Evolutionary conservation across 2,113 vertebrate genomes (phyloP).

Genomic region (Pterocles orientalis): DNA sequence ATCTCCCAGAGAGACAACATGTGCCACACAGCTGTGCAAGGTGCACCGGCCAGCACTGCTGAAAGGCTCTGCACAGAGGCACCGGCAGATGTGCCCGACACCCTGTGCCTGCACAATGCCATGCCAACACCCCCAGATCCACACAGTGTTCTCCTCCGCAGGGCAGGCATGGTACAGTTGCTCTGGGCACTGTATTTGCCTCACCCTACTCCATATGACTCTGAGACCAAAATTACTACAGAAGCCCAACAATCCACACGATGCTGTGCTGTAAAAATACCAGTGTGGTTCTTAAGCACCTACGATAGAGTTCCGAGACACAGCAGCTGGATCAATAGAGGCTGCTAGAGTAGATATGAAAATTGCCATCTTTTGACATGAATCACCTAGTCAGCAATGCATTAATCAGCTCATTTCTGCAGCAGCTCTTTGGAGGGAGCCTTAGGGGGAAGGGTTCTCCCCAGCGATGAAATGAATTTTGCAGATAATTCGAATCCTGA

Average conservation of each 20-base stretch:
- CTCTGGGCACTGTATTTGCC: not conserved
- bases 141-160: not conserved
- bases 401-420: conserved; percentile 4
- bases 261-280: not conserved
- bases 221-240: not conserved
- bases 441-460: not conserved
- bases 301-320: not conserved
- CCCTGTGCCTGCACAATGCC: not conserved
- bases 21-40: not conserved
- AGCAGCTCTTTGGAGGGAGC: not conserved
- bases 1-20: not conserved
- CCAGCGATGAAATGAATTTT: not conserved
- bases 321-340: not conserved
- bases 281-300: not conserved
- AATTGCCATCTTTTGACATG: not conserved
- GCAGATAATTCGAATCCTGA: not conserved
- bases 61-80: fast-evolving
- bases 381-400: not conserved
- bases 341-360: not conserved
- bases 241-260: not conserved
- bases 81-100: fast-evolving
- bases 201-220: not conserved
- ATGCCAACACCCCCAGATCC: not conserved
- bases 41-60: not conserved
- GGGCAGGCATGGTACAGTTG: not conserved